phyloP scores from a whole-genome alignment of 2,113 vertebrate species.

The Struthidea cinerea region DNA sequence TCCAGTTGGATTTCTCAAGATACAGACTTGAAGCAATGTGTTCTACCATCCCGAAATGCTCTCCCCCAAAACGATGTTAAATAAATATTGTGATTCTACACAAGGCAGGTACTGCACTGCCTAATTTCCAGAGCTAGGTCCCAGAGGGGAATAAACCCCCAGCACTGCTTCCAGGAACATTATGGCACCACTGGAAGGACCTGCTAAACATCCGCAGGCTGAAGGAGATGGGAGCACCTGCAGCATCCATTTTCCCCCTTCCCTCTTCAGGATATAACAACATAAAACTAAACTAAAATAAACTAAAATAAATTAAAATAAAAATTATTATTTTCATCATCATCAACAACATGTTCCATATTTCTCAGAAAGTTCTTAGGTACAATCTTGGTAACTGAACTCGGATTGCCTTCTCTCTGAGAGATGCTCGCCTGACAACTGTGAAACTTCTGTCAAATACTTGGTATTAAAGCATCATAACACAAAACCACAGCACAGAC shows the following conservation, averaged over 20 bases:
- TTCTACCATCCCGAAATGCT: not conserved
- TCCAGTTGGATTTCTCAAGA: not conserved
- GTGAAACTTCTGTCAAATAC: slow-evolving; percentile 54
- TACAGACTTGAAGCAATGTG: not conserved
- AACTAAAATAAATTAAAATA: not conserved
- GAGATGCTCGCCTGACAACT: slow-evolving; percentile 37
- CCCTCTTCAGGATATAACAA: not conserved
- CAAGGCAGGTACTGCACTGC: not conserved
- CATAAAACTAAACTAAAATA: not conserved
- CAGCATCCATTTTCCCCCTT: not conserved
- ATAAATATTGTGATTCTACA: not conserved
- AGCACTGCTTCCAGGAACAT: not conserved
- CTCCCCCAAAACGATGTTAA: fast-evolving
- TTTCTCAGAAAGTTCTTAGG: not conserved
- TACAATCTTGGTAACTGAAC: not conserved
- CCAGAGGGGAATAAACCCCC: not conserved
- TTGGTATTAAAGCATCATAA: not conserved
- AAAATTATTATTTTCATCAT: not conserved
- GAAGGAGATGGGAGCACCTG: not conserved
- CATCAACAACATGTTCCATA: not conserved
- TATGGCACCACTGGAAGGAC: not conserved
- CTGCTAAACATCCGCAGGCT: fast-evolving
- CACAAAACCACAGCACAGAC: not conserved
- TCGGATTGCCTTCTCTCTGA: not conserved
- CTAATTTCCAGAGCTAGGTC: not conserved